Evolutionary conservation across 1,140 invertebrate genomes (phyloP), one percentile per base, ranked within the genome.

Genomic region (Zaprionus ornatus): DNA sequence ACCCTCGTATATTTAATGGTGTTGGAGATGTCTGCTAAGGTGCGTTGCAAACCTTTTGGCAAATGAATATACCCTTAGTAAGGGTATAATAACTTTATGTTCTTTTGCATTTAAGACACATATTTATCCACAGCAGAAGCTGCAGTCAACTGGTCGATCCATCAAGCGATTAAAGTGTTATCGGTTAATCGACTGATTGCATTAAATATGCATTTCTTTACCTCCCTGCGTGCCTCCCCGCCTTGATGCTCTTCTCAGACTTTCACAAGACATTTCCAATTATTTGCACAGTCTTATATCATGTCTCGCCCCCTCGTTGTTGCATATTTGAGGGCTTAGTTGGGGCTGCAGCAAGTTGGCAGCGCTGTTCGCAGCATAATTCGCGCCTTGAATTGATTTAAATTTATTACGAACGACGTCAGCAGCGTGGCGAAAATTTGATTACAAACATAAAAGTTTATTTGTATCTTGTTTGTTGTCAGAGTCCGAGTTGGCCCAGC

Each of bases 381-480:
- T 54, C 12, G 52, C 21, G 52, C 13, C 57, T 52, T 74, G 74
- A 79, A 90, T 85, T 90, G 86, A 90, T 90, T 90, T 86, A 85
- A 82, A 86, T 90, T 83, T 90, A 83, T 83, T 75, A 82, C 70
- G 74, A 66, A 76, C 50, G 60, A 40, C 69, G 74, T 78, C 77
- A 79, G 78, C 73, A 79, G 74, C 63, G 64, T 74, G 82, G 62
- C 79, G 75, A 81, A 75, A 83, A 90, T 91, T 86, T 87, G 75
- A 91, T 91, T 91, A 87, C 62, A 62, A 60, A 61, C 87, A 87
- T 91, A 91, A 91, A 91, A 87, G 78, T 91, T 87, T 84, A 84
- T 84, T 91, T 84, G 75, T 87, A 79, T 83, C 66, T 68, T 56
- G 67, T 72, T 75, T 77, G 62, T 57, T 69, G 82, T 65, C 66